Base-by-base conservation (phyloP, 2,797 vertebrate species). In the Gila robusta region DNA sequence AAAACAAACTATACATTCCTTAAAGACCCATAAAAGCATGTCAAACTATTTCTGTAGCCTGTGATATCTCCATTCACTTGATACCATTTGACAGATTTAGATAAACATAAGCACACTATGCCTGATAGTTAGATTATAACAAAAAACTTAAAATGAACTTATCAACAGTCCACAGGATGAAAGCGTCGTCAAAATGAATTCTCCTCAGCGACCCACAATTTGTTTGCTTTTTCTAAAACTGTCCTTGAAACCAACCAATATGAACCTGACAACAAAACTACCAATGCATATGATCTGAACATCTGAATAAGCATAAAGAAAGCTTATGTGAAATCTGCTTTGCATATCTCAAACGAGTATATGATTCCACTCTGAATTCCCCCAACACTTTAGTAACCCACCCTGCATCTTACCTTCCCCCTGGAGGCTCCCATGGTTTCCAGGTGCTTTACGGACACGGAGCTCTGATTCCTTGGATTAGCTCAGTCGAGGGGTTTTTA, bases 371-470 rank as follows among this genome's bases (percentile, higher is more conserved):
- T 59, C 4, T 66, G 52, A 52, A 73, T 62, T 66, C 28, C 23
- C 37, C 32, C 59, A 54, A 28, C 10, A 23, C 35, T 67, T 10
- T 6, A 19, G 21, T 2, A 49, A 1, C 52, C 6, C 7, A 19
- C 17, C 28, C 4, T 14, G n/a, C 47, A 49, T 52, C 91, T 92
- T 91, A 94, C 93, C 93, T 94, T 94, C 85, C 83, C 49, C 77
- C 76, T 89, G 82, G 88, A 91, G 86, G 89, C 81, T 79, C 85
- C 87, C 87, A 93, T 95, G 91, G 84, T 85, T 79, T 78, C 49
- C 41, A 17, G 44, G 49, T 76, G 37, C 26, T 90, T 85, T 81
- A 85, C 86, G 73, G 70, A 80, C 87, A 82, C 87, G 52, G 47
- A 70, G 86, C 19, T 14, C 83, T 82, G 76, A 84, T 83, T 69